Base-by-base conservation (phyloP, 1,140 invertebrate species). In the Calycopis cecrops region DNA sequence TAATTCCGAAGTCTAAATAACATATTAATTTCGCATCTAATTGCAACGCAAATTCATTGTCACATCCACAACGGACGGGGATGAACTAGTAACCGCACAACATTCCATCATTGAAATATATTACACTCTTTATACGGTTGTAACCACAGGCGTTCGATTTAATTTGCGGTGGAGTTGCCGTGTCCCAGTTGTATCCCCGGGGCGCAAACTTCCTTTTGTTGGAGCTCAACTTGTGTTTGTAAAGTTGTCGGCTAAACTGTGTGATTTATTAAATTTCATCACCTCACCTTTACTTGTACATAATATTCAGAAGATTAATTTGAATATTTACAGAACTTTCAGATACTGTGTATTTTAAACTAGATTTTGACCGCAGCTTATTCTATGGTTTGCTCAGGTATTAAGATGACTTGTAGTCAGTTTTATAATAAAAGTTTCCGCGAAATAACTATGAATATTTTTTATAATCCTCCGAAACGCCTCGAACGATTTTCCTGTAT, bases 161-260 rank as follows among this genome's bases (percentile, higher is more conserved):
- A 79, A 74, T 79, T 76, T 73, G 68, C 60, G 68, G 65, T 48
- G 44, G 51, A 51, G 57, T 59, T 66, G 71, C 71, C 70, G 66
- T 68, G 69, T 67, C 64, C 61, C 50, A 62, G 53, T 68, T 69
- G 69, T 69, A 16, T 9, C 40, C 40, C n/a, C 14, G 40, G 40
- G 40, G 40, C 17, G 14, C 14, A 44, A 44, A 44, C 40, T 44
- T 44, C 17, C 40, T 44, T 44, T 44, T 44, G 40, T 44, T 17
- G 21, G 21, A 12, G 12, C 18, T 35, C 48, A 35, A 35, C 28
- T 50, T 35, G 8, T 35, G 48, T 50, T 16, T 28, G 48, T 4
- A 35, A 34, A 14, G 48, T 35, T 33, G 7, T 9, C 2, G 8
- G 42, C 21, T 18, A 18, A 7, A 10, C 11, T 33, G 33, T 33